phyloP scores from a whole-genome alignment of 1,140 invertebrate species.

The Anthonomus grandis region DNA sequence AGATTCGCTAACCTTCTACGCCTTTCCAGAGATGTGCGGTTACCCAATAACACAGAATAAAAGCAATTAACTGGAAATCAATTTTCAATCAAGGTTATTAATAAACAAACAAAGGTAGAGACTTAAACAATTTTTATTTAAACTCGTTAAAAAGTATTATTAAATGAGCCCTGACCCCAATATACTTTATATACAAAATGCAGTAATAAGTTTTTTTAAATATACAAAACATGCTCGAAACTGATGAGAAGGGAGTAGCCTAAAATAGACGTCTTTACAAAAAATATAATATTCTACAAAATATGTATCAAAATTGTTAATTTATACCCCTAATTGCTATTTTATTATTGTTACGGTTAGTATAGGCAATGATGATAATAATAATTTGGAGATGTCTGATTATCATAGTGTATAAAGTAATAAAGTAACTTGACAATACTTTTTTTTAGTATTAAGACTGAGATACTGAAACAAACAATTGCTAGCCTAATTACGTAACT shows the following conservation, averaged over 20 bases:
- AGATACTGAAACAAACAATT: background rate
- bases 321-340: constrained; percentile 26
- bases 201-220: constrained; percentile 26
- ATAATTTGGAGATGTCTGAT: constrained; percentile 8
- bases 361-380: constrained; percentile 19
- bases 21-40: too few species aligned
- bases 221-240: constrained; percentile 38
- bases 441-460: constrained; percentile 19
- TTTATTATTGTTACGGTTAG: too few species aligned
- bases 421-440: constrained; percentile 20
- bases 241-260: constrained; percentile 26
- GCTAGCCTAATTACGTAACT: background rate
- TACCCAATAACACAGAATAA: too few species aligned
- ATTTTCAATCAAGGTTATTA: too few species aligned
- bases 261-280: constrained; percentile 37
- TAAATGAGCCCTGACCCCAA: constrained; percentile 35
- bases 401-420: constrained; percentile 3
- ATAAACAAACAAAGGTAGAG: background rate
- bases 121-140: constrained; percentile 31
- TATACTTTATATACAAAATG: constrained; percentile 33
- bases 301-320: constrained; percentile 35
- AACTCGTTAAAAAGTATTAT: constrained; percentile 33
- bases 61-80: too few species aligned
- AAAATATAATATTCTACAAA: constrained; percentile 36
- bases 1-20: too few species aligned